A percentile compares a stretch with the other conserved stretches of the same genome.
Conservation (phyloP, 2,888 invertebrate species). For the Protonemura montana region DNA sequence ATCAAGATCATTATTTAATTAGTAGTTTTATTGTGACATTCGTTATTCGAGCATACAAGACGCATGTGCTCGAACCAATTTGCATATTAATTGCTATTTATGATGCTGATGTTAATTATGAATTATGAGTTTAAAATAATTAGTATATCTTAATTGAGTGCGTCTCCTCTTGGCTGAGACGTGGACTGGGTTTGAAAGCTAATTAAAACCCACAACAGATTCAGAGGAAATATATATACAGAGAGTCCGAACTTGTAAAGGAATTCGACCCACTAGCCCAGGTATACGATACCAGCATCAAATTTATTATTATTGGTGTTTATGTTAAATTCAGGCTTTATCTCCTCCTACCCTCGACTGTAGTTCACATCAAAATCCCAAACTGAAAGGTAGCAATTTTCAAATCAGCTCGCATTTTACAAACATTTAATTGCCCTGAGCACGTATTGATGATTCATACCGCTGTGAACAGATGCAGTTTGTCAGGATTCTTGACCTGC, state of each 20-base stretch:
- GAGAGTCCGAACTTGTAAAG: too few relatives aligned
- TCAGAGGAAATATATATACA: neutral
- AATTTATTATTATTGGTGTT: constrained; percentile 20
- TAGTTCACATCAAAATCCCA: neutral
- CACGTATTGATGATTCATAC: neutral
- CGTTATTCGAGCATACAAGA: neutral
- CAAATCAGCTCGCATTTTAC: neutral
- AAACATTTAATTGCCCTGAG: neutral
- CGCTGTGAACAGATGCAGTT: neutral
- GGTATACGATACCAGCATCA: constrained; percentile 22
- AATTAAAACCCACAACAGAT: constrained; percentile 27
- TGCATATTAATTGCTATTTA: constrained; percentile 31
- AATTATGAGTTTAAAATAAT: constrained; percentile 24
- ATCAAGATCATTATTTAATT: constrained; percentile 30
- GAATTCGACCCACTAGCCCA: neutral
- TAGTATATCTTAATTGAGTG: constrained; percentile 30
- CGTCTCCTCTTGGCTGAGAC: neutral
- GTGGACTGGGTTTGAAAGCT: constrained; percentile 24
- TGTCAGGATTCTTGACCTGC: neutral
- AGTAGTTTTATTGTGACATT: constrained; percentile 10
- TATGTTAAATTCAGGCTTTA: constrained; percentile 7
- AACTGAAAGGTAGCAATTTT: neutral
- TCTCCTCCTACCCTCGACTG: neutral
- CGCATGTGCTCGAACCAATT: neutral
- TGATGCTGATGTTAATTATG: constrained; percentile 19